phyloP scores from a whole-genome alignment of 92 coral and sea anemone genomes.

The Anthopleura xanthogrammica region DNA sequence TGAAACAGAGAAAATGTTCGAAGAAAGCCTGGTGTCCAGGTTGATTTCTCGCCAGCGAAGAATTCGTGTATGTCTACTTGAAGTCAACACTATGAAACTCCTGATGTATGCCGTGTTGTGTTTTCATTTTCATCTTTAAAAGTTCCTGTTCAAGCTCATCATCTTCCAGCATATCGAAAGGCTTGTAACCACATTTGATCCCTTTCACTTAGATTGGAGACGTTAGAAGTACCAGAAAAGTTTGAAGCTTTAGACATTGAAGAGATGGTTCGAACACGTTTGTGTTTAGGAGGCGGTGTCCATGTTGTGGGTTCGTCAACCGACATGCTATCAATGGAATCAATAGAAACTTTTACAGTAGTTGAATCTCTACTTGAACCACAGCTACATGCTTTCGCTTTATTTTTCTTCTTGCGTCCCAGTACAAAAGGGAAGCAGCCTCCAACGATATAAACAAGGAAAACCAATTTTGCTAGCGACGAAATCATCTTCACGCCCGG shows the following conservation, averaged over 20 bases:
- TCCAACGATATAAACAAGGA: conserved; percentile 55
- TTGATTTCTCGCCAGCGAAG: conserved; percentile 65
- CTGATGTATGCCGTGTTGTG: neutral
- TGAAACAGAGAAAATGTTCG: neutral
- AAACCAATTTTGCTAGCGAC: conserved; percentile 34
- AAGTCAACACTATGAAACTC: neutral
- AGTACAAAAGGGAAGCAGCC: conserved; percentile 70
- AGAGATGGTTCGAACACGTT: conserved; percentile 79
- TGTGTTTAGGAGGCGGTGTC: conserved; percentile 81
- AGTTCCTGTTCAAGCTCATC: neutral
- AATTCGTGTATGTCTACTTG: neutral
- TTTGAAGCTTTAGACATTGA: conserved; percentile 81
- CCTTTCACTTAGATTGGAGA: conserved; percentile 71
- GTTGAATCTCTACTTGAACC: conserved; percentile 43
- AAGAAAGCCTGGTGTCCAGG: conserved; percentile 24
- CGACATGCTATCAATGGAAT: conserved; percentile 79
- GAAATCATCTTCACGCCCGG: neutral
- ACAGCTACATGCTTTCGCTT: conserved; percentile 35
- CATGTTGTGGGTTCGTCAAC: conserved; percentile 77
- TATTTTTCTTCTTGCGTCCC: conserved; percentile 57
- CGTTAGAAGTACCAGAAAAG: conserved; percentile 77
- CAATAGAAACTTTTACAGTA: conserved; percentile 47
- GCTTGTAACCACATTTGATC: conserved; percentile 86
- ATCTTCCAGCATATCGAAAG: conserved; percentile 76
- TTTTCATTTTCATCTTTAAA: conserved; percentile 4